Conservation (phyloP, 2,113 vertebrate genomes). For the Prochilodus magdalenae region DNA sequence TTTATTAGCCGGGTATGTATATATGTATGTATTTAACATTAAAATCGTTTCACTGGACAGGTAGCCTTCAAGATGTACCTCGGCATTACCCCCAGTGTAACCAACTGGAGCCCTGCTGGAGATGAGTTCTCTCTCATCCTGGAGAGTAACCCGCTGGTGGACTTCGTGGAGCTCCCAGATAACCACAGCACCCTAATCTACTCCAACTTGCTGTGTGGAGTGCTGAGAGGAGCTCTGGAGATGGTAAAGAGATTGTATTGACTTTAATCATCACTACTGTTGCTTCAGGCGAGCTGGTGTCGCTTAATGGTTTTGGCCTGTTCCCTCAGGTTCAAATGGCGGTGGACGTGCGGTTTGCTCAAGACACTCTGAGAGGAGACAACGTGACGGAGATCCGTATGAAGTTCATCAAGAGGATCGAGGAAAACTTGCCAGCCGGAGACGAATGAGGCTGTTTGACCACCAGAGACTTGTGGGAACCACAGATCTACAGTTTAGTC, state of each 20-base stretch:
- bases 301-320: background rate
- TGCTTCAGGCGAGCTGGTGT: background rate
- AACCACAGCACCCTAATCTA: constrained; percentile 95
- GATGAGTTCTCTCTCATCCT: constrained; percentile 98
- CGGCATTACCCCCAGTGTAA: constrained; percentile 95
- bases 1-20: background rate
- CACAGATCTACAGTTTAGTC: constrained; percentile 5
- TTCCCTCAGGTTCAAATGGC: constrained; percentile 95
- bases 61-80: constrained; percentile 98
- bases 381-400: constrained; percentile 96
- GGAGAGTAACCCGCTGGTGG: constrained; percentile 96
- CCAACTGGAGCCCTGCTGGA: constrained; percentile 97
- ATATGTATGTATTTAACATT: too few species aligned
- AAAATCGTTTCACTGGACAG: constrained; percentile 67
- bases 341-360: constrained; percentile 94
- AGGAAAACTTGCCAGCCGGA: constrained; percentile 96
- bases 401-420: constrained; percentile 97
- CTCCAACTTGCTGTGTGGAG: constrained; percentile 94
- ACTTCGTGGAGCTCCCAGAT: constrained; percentile 98
- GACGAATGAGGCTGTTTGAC: constrained; percentile 83
- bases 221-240: constrained; percentile 93
- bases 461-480: constrained; percentile 6
- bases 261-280: background rate
- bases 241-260: constrained; percentile 85
- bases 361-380: constrained; percentile 95